Evolutionary conservation across 2,113 vertebrate species (phyloP), one percentile per base, ranked within the genome.

Genomic region (Scatophagus argus): DNA sequence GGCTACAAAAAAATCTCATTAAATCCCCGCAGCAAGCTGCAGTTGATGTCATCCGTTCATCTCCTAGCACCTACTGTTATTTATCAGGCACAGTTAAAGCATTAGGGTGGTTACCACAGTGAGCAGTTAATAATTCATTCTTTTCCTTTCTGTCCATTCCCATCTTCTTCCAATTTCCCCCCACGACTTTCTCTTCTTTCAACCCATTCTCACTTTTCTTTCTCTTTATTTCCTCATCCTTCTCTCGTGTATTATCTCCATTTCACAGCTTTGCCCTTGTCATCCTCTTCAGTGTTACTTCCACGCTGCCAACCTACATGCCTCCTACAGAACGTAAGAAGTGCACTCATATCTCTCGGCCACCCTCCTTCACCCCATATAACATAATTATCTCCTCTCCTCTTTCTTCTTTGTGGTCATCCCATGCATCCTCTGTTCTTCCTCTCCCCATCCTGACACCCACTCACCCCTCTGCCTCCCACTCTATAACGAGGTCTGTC

Each of bases 271-370:
- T 82, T 88, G 56, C 55, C 41, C 88, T 87, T 88, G 76, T 86
- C 89, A 87, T 81, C 84, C 67, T 84, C 84, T 85, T 68, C 85
- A 62, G 43, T 70, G 82, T 76, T 74, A 71, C 88, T 65, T 81
- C 87, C 82, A 88, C 78, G 82, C 91, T 43, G 89, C 85, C 90
- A 81, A 84, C 55, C 88, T 77, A 58, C 88, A 68, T 77, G 54
- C 83, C 89, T 85, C 84, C 91, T 65, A 74, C 69, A 6, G 76
- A 90, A 92, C 81, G 92, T 93, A 93, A 92, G 92, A 90, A 84
- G 83, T 88, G 82, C 89, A 83, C 66, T 63, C 82, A 84, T 66
- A 25, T 66, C 43, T 66, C 29, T n/a, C 56, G 32, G 56, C 64
- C 70, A 5, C 63, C 55, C 70, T 38, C 58, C 78, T 67, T 23